Base-by-base conservation (phyloP, 2,113 vertebrate species). In the Solea senegalensis region DNA sequence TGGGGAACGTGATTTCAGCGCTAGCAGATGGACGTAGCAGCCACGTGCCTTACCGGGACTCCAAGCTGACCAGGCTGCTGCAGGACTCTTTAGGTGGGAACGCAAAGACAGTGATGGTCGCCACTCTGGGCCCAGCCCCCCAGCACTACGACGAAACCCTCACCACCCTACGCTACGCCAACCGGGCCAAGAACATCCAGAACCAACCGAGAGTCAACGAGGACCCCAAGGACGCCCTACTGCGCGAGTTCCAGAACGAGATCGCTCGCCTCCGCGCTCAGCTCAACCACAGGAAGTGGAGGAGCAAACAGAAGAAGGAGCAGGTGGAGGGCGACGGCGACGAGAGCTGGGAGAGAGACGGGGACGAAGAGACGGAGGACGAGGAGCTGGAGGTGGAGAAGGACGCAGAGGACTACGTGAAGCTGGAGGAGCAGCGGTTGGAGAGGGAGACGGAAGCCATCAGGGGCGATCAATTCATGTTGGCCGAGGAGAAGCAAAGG, bases 71-170 rank as follows among this genome's bases (percentile, higher is more conserved):
- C 13, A 95, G 98, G 9, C 92, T 99, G 77, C 93, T 99, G 69
- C 97, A 98, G 89, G 98, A 99, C 90, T 99, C 98, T 15, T 91
- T 99, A 0, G 98, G 98, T 0, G 98, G 98, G 10, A 99, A 99
- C 0, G 98, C 98, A 59, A 97, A 96, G 87, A 99, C 98, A 0
- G 95, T 98, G 87, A 98, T 99, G 97, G 97, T 99, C 52, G 98
- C 98, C 88, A 99, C 97, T 0, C 84, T 99, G 60, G 96, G 97
- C 16, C 97, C 98, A 0, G 94, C 97, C 4, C 92, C 96, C 0
- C 95, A 94, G 82, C 97, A 96, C 90, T 99, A 97, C 0, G 97
- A 98, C 0, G 98, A 99, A 91, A 98, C 95, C 80, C 94, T 99
- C 61, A 98, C 96, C 66, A 99, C 98, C 11, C 93, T 99, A 14